These are phyloP conservation scores for Dryobotodes eremita DNA, from an alignment of 2,888 invertebrate species.

Conservation along the genomic window DNA sequence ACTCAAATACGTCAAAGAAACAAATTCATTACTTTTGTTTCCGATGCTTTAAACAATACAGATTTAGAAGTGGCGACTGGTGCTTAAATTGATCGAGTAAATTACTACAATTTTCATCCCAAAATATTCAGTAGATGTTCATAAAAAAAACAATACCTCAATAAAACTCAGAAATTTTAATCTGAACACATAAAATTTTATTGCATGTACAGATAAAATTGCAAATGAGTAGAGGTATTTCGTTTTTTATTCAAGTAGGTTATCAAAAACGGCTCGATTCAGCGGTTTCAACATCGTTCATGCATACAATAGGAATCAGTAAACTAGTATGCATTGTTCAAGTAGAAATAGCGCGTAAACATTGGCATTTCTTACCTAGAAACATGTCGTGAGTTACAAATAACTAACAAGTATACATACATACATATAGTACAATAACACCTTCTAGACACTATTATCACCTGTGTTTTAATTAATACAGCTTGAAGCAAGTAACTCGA, in stretches of 20 bases:
- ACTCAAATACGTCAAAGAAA: neutral
- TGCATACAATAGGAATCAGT: slow-evolving; percentile 37
- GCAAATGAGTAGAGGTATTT: slow-evolving; percentile 20
- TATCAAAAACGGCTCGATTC: slow-evolving; percentile 50
- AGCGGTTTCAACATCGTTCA: slow-evolving; percentile 43
- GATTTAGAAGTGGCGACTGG: neutral
- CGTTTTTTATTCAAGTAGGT: slow-evolving; percentile 44
- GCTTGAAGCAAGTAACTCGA: slow-evolving; percentile 17
- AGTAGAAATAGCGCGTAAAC: slow-evolving; percentile 38
- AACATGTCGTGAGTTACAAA: slow-evolving; percentile 11
- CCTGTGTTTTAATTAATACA: slow-evolving; percentile 37
- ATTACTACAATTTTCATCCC: neutral
- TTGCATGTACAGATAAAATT: slow-evolving; percentile 37
- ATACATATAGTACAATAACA: neutral
- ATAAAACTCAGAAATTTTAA: slow-evolving; percentile 22
- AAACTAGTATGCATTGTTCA: slow-evolving; percentile 32
- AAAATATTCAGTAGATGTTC: slow-evolving; percentile 1
- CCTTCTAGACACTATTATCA: slow-evolving; percentile 21
- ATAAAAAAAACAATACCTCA: slow-evolving; percentile 22
- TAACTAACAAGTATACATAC: slow-evolving; percentile 6
- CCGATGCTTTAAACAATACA: neutral
- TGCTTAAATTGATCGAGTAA: neutral
- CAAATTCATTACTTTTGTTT: neutral
- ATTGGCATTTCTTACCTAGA: slow-evolving; percentile 13
- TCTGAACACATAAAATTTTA: slow-evolving; percentile 32